Base-by-base conservation (phyloP, 2,113 vertebrate species). In the Triplophysa rosa region DNA sequence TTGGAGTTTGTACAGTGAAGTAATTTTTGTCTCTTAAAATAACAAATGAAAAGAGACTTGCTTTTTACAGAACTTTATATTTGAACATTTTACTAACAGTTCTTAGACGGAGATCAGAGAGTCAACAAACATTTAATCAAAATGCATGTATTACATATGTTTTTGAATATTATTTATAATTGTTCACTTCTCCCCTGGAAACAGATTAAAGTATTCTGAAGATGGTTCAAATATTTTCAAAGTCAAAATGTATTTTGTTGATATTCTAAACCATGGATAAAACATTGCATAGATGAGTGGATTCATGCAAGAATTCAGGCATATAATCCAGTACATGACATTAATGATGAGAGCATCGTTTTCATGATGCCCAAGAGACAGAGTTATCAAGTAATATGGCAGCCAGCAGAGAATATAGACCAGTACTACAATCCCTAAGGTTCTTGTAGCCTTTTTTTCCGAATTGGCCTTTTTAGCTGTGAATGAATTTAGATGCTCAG, bases 231-330 rank as follows among this genome's bases (percentile, higher is more conserved):
- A 74, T 62, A 81, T 73, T 45, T 61, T 67, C 6, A 69, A 45
- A 8, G 82, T 84, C 24, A 84, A 6, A 47, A 84, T 84, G 13
- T 74, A 68, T 59, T 68, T 83, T 6, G 26, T 16, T 10, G 79
- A 81, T 7, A n/a, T 7, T 40, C 71, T 61, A 8, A 84, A 84
- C 82, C 82, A 84, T 24, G 63, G 49, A 66, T 84, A 81, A 77
- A 83, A 84, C 66, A 84, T 74, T 45, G 79, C 82, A 63, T 80
- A 80, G 2, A 78, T 78, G 14, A 80, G 21, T 1, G 82, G 82
- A 67, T 81, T 84, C 12, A 84, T 16, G 16, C 67, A 71, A 17
- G 82, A 84, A 54, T 81, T 84, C 6, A 81, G 21, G 4, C 71
- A 80, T 1, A 63, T 1, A 2, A 84, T 33, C 78, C 78, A 84